Base-by-base conservation (phyloP, 2,888 invertebrate genomes). In the Pedicia rivosa region DNA sequence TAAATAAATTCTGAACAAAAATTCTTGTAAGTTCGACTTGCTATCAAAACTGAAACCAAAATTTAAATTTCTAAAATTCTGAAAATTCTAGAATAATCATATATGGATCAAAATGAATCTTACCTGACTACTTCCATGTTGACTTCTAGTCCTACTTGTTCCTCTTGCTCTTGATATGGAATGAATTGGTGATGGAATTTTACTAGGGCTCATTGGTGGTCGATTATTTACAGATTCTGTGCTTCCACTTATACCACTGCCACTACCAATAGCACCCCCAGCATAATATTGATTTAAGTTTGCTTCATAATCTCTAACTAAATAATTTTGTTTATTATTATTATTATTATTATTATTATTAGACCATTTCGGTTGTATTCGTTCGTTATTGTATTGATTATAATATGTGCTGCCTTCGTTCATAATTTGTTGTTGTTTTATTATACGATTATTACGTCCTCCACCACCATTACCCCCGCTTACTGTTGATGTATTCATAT, bases 151-250 rank as follows among this genome's bases (percentile, higher is more conserved):
- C 57, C 68, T 50, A 50, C 62, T 47, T 59, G 58, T 47, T 57
- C 63, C 50, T 36, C 62, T 54, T 36, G 55, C 50, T 37, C 71
- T 65, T 20, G 72, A 63, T 12, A 75, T 52, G 1, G 73, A 70
- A 48, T 78, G 76, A 43, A 81, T 69, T 4, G 83, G 83, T 36
- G 82, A 82, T 3, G 83, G 83, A 52, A 83, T 82, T 58, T 81
- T 81, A 3, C 77, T 71, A 12, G 76, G 70, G 27, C 72, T 70
- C 38, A 59, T 54, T 2, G 62, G 61, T 10, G 61, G 60, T 4
- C 49, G 50, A 10, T 34, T 32, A 24, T 25, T 10, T 35, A 7
- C 15, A 40, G 36, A 10, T 40, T 37, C 14, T 10, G 27, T 22
- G n/a, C n/a, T n/a, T 29, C 37, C 10, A 29, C 27, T 26, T 40